Base-by-base conservation (phyloP, 2,888 invertebrate genomes). In the Scaptomyza tumidula region DNA sequence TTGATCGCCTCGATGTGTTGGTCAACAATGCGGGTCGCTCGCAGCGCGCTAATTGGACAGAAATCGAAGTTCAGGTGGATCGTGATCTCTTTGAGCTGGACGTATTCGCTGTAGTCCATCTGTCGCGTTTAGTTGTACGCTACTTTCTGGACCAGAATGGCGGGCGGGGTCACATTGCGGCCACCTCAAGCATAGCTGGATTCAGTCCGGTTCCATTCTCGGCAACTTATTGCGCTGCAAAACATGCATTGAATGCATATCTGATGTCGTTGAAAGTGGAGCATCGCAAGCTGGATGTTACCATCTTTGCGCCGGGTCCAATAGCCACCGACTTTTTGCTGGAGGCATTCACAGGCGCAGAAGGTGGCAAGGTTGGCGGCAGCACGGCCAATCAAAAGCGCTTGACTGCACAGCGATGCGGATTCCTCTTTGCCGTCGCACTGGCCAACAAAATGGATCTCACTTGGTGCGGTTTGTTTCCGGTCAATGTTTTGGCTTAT, bases 21-120 rank as follows among this genome's bases (percentile, higher is more conserved):
- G 94, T 97, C 0, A 96, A 96, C 89, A 97, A 97, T 92, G 97
- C 97, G 1, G 97, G 97, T 0, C 92, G 96, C 58, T 95, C 96
- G 7, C 97, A 97, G 90, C 93, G 97, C 71, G 95, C 95, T 0
- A 81, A 90, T 19, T 97, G 96, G 95, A 95, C 95, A 69, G 93
- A 95, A 1, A 96, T 95, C 48, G 94, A 95, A 1, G 71, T 96
- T 1, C 91, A 93, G 44, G 96, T 97, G 0, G 97, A 97, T 90
- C 93, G 93, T 48, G 94, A 95, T 66, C 92, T 97, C 81, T 96
- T 97, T 88, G 95, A 96, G 37, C 89, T 97, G 59, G 96, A 97
- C 90, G 96, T 97, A 0, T 95, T 97, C 75, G 93, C 95, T 0
- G 93, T 95, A 6, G 90, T 97, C 1, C 94, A 95, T 72, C 92